Conservation (phyloP, 64 coral and sea anemone species). For the Pocillopora verrucosa region DNA sequence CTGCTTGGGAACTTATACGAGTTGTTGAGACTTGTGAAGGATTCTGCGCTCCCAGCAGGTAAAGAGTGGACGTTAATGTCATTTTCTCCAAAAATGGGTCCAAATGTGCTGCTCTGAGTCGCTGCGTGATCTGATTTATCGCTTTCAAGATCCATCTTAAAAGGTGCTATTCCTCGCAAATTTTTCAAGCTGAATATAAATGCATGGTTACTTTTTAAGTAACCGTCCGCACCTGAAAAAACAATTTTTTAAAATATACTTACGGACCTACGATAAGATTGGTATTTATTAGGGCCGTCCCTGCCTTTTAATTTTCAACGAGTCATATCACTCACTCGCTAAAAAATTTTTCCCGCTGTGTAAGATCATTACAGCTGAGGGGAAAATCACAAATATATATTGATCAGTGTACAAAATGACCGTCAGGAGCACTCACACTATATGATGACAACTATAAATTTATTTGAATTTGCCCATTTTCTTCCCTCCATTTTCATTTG, state of each 20-base stretch:
- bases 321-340: too few species aligned
- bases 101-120: neutral
- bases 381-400: too few species aligned
- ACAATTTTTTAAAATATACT: neutral
- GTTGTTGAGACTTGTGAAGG: neutral
- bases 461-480: too few species aligned
- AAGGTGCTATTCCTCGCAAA: neutral
- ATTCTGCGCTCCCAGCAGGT: neutral
- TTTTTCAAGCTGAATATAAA: conserved; percentile 55
- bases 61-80: neutral
- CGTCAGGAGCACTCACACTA: too few species aligned
- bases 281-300: neutral
- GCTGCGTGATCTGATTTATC: neutral
- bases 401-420: too few species aligned
- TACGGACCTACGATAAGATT: neutral
- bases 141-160: conserved; percentile 11
- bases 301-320: too few species aligned
- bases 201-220: neutral
- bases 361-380: too few species aligned
- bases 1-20: neutral
- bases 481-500: too few species aligned
- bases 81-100: conserved; percentile 11
- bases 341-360: too few species aligned
- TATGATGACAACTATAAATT: too few species aligned
- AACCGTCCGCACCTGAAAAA: neutral